Percentiles rank a stretch among this genome's conserved stretches.
Conservation (phyloP, 2,113 vertebrate species). For the Camelus bactrianus region DNA sequence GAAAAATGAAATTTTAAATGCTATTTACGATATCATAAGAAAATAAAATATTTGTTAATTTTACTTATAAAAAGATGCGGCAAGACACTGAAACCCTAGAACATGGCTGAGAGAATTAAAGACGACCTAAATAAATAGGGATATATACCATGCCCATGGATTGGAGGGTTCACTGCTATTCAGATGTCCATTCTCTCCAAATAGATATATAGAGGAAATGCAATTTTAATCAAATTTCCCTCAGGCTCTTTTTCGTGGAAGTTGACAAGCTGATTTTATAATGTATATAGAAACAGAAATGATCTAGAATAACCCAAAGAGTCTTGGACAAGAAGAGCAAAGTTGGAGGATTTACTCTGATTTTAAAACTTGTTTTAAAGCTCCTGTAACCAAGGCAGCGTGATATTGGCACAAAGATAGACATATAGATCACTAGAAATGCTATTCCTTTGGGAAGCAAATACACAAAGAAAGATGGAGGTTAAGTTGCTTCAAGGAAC, state of each 20-base stretch:
- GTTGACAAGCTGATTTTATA: neutral
- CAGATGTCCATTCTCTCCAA: neutral
- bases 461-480: neutral
- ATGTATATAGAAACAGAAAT: neutral
- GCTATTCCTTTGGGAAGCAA: neutral
- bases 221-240: neutral
- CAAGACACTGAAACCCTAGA: neutral
- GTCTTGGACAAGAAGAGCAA: neutral
- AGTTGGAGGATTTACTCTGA: constrained; percentile 21
- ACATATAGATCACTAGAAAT: neutral
- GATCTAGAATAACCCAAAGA: neutral
- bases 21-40: neutral
- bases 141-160: neutral
- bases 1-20: constrained; percentile 38
- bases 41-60: neutral
- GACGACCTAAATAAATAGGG: neutral
- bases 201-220: neutral
- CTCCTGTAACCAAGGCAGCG: neutral
- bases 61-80: neutral
- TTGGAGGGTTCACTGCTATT: neutral
- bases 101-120: neutral
- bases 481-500: neutral
- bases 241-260: neutral
- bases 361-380: constrained; percentile 11
- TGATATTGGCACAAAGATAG: neutral